phyloP scores from a whole-genome alignment of 2,113 vertebrate genomes.

The Columba janthina region DNA sequence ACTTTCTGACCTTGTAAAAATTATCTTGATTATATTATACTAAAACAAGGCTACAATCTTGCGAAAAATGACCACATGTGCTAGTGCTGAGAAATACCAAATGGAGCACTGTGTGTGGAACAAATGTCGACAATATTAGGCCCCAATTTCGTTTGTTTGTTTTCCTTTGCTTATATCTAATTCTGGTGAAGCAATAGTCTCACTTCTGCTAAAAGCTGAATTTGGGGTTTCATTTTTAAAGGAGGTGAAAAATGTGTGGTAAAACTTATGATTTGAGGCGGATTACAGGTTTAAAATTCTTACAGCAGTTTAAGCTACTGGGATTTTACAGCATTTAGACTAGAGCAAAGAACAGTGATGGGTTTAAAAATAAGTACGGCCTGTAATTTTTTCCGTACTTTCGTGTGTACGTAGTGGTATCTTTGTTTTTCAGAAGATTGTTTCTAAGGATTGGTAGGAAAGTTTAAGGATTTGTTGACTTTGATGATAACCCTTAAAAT shows the following conservation, averaged over 20 bases:
- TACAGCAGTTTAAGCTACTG: neutral
- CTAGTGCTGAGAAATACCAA: neutral
- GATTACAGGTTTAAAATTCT: neutral
- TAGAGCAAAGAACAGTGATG: neutral
- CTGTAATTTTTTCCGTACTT: neutral
- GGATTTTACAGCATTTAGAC: neutral
- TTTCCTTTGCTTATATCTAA: neutral
- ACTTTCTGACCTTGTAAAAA: constrained; percentile 69
- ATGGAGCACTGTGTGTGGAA: fast-evolving
- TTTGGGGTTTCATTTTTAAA: neutral
- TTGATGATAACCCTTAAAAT: neutral
- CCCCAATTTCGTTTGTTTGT: neutral
- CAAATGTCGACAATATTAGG: neutral
- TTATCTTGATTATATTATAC: constrained; percentile 53
- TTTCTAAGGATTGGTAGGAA: constrained; percentile 7
- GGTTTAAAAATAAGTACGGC: neutral
- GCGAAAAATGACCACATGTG: constrained; percentile 23
- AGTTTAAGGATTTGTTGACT: constrained; percentile 23
- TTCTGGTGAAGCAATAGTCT: neutral
- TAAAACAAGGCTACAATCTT: constrained; percentile 43
- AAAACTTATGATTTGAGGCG: neutral
- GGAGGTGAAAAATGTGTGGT: neutral
- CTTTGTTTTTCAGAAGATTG: constrained; percentile 7
- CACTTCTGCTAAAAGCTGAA: constrained; percentile 19
- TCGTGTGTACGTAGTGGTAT: neutral